Percentiles rank a stretch among this genome's conserved stretches.
Evolutionary conservation across 2,888 invertebrate species (phyloP).

Genomic region (Vanessa cardui): DNA sequence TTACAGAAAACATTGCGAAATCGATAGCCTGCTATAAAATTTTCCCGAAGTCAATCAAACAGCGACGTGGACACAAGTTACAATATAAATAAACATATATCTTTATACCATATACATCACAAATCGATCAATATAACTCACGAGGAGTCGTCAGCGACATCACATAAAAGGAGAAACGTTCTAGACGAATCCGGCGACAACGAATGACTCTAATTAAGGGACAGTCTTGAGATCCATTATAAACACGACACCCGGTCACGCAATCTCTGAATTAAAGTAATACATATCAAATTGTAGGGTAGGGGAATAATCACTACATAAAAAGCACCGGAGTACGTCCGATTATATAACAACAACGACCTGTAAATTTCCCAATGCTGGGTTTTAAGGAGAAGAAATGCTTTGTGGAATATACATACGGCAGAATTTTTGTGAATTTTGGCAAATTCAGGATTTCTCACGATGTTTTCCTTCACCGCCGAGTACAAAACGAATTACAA

Average conservation of each 20-base stretch:
- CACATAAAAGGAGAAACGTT: conserved; percentile 22
- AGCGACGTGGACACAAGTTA: no score
- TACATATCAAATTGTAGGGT: conserved; percentile 52
- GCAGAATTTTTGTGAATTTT: no score
- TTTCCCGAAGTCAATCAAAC: no score
- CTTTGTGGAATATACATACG: no score
- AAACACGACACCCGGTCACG: conserved; percentile 51
- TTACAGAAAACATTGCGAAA: no score
- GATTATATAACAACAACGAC: no score
- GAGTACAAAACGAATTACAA: no score
- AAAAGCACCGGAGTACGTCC: background rate
- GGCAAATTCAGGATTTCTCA: no score
- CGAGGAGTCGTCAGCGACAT: conserved; percentile 8
- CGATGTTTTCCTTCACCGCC: no score
- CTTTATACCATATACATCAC: background rate
- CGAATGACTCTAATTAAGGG: conserved; percentile 47
- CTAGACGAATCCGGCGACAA: conserved; percentile 42
- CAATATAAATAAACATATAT: background rate
- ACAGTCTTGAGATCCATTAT: conserved; percentile 46
- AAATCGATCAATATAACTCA: background rate
- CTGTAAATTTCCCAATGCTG: no score
- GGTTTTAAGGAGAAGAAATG: no score
- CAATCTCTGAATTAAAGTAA: conserved; percentile 59
- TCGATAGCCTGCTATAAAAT: no score
- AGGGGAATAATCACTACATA: conserved; percentile 29